Conservation (phyloP, 2,797 vertebrate species). For the Acropternis orthonyx region DNA sequence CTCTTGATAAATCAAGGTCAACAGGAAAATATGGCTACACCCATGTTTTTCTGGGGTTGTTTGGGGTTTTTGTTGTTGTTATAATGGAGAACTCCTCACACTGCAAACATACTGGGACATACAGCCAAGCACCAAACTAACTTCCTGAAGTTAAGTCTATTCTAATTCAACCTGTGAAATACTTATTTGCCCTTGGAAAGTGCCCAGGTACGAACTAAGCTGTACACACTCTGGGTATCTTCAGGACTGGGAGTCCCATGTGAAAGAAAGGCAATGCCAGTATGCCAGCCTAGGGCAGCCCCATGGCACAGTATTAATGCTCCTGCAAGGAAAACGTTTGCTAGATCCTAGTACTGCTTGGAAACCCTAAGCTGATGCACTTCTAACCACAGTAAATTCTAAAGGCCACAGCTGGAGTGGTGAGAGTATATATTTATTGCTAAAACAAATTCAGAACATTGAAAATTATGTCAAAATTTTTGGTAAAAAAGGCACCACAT, state of each 20-base stretch:
- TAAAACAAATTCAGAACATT: background rate
- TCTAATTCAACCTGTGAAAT: background rate
- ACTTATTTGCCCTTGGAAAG: background rate
- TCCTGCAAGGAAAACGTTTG: background rate
- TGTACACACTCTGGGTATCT: fast-evolving
- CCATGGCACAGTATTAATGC: fast-evolving
- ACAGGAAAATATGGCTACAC: background rate
- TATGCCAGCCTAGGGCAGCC: background rate
- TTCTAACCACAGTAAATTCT: background rate
- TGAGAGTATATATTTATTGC: background rate
- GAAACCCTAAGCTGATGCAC: background rate
- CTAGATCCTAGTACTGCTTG: background rate
- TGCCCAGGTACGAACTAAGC: background rate
- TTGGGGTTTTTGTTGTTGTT: background rate
- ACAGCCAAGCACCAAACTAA: background rate
- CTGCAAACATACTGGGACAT: fast-evolving
- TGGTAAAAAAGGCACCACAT: background rate
- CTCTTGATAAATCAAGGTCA: background rate
- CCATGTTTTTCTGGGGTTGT: background rate
- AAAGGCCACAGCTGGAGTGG: background rate
- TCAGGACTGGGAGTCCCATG: background rate
- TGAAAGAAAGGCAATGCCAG: background rate
- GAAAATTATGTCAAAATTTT: background rate
- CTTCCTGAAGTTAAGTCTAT: background rate
- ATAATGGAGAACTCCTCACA: background rate